phyloP scores from a whole-genome alignment of 2,888 invertebrate species.

The Cheilosia soror region DNA sequence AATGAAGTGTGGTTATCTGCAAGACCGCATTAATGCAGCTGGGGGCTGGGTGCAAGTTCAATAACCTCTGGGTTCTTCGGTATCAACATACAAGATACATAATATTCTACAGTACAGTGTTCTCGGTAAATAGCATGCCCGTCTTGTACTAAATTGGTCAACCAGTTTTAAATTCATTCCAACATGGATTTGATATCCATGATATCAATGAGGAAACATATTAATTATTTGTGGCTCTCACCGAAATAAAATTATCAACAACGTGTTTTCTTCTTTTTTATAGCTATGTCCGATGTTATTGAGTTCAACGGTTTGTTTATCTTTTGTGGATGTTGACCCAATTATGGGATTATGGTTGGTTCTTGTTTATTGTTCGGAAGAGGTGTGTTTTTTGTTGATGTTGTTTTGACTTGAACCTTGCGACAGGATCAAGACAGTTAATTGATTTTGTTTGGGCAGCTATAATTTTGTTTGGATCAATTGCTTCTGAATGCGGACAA shows the following conservation, averaged over 20 bases:
- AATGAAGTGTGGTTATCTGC: constrained; percentile 54
- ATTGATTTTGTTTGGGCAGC: not conserved
- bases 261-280: not conserved
- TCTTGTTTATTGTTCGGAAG: not conserved
- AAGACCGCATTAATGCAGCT: constrained; percentile 31
- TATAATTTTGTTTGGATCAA: constrained; percentile 26
- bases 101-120: not conserved
- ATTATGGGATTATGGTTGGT: constrained; percentile 33
- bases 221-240: constrained; percentile 5
- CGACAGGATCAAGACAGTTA: constrained; percentile 28
- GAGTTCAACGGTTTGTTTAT: constrained; percentile 58
- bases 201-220: constrained; percentile 35
- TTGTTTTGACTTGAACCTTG: not conserved
- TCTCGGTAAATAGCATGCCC: not conserved
- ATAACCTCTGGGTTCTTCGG: constrained; percentile 20
- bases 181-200: not conserved
- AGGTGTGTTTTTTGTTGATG: not conserved
- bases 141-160: constrained; percentile 13
- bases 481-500: not conserved
- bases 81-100: constrained; percentile 13
- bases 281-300: constrained; percentile 5
- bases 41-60: constrained; percentile 33
- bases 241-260: constrained; percentile 9
- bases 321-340: constrained; percentile 52
- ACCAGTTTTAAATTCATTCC: constrained; percentile 35